Evolutionary conservation across 2,888 invertebrate species (phyloP).

Genomic region (Cryptocephalus moraei): DNA sequence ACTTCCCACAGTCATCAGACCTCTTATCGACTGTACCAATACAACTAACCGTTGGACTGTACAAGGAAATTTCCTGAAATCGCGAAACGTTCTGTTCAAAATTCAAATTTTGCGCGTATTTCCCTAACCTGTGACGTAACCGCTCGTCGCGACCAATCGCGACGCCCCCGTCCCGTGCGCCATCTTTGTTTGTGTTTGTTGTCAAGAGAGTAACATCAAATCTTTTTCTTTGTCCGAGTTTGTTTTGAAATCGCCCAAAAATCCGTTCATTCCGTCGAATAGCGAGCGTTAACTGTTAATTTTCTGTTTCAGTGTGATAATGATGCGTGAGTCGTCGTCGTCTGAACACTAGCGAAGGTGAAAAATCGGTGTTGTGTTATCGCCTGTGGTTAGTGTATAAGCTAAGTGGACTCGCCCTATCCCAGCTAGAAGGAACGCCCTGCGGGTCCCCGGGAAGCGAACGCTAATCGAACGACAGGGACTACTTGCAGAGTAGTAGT

Average conservation of each 20-base stretch:
- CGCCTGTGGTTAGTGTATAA: conserved; percentile 20
- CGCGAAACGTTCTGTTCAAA: no score
- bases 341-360: conserved; percentile 31
- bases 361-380: conserved; percentile 9
- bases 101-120: no score
- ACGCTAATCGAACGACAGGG: conserved; percentile 1
- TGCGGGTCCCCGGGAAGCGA: not conserved
- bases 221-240: not conserved
- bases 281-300: not conserved
- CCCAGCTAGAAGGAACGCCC: not conserved
- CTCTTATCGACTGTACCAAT: no score
- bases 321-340: conserved; percentile 24
- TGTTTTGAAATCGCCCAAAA: not conserved
- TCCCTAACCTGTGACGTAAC: no score
- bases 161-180: not conserved
- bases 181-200: not conserved
- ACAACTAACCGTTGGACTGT: no score
- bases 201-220: not conserved
- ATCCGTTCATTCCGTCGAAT: not conserved
- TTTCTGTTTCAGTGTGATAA: conserved; percentile 1
- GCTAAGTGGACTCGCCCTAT: conserved; percentile 33
- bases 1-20: no score
- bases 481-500: conserved; percentile 11
- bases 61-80: no score
- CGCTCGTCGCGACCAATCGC: not conserved